These are phyloP conservation scores for Tipula unca DNA, from an alignment of 2,888 invertebrate species.

Conservation along the genomic window DNA sequence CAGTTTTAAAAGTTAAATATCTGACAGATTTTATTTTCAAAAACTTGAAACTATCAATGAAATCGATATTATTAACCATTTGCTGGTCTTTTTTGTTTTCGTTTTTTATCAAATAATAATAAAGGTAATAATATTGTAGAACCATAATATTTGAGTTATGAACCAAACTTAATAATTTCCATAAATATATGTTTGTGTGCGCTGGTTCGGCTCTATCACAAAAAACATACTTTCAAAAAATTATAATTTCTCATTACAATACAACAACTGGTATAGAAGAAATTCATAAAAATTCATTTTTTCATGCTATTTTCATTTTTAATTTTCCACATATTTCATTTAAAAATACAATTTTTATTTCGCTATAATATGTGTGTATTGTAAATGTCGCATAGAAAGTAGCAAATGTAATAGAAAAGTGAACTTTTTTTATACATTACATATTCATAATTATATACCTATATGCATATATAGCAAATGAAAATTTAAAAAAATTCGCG, in stretches of 20 bases:
- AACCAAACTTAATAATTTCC: not conserved
- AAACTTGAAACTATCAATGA: not conserved
- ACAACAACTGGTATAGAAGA: not conserved
- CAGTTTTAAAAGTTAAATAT: not conserved
- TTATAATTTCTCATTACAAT: not conserved
- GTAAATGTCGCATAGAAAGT: not conserved
- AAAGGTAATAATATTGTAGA: not conserved
- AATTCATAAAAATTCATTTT: not conserved
- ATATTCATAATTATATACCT: not conserved
- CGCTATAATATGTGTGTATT: not conserved
- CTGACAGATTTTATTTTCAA: not conserved
- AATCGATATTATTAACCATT: not conserved
- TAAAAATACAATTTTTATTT: not conserved
- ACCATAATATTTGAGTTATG: not conserved
- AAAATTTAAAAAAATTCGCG: not conserved
- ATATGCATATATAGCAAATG: not conserved
- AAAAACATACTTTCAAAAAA: not conserved
- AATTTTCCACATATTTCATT: not conserved
- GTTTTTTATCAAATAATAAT: not conserved
- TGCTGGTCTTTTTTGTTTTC: not conserved
- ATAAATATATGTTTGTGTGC: not conserved
- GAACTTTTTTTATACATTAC: not conserved
- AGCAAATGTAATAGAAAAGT: not conserved
- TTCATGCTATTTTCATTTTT: not conserved
- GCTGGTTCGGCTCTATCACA: not conserved